A percentile compares a stretch with the other conserved stretches of the same genome.
These are phyloP conservation scores for Iphiclides podalirius DNA, from an alignment of 2,888 invertebrate genomes.

Conservation along the genomic window DNA sequence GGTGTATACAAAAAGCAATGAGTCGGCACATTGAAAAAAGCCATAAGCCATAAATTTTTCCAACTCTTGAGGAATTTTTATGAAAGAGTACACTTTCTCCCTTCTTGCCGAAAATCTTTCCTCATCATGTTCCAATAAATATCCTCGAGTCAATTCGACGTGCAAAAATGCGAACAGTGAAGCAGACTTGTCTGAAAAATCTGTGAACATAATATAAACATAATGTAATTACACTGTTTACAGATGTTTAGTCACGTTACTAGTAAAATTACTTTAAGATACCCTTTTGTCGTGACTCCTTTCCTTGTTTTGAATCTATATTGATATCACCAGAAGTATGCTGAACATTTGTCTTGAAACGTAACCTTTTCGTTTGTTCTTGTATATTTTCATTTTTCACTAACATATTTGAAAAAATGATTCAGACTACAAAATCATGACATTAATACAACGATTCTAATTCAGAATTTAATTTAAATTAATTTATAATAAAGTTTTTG, in stretches of 20 bases:
- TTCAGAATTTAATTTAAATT: slow-evolving; percentile 17
- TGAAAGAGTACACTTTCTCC: slow-evolving; percentile 97
- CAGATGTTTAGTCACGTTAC: too few relatives aligned
- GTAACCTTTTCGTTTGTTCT: slow-evolving; percentile 69
- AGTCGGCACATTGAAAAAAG: slow-evolving; percentile 97
- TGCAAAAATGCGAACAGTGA: slow-evolving; percentile 86
- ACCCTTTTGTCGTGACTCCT: slow-evolving; percentile 54
- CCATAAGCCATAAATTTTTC: slow-evolving; percentile 97
- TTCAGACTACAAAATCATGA: slow-evolving; percentile 20
- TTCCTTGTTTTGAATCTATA: slow-evolving; percentile 49
- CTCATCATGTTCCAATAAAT: slow-evolving; percentile 96
- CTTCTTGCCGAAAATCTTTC: slow-evolving; percentile 95
- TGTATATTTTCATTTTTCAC: slow-evolving; percentile 62
- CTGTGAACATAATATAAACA: slow-evolving; percentile 40
- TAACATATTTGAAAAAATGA: slow-evolving; percentile 41
- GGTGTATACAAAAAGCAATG: slow-evolving; percentile 98
- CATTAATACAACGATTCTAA: slow-evolving; percentile 21
- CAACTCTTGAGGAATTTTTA: slow-evolving; percentile 95
- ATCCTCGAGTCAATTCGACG: slow-evolving; percentile 94
- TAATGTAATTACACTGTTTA: too few relatives aligned
- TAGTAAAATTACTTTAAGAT: too few relatives aligned
- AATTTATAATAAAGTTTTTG: neutral
- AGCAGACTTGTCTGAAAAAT: slow-evolving; percentile 55
- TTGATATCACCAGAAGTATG: slow-evolving; percentile 52
- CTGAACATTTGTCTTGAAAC: slow-evolving; percentile 64